A percentile compares a stretch with the other conserved stretches of the same genome.
Evolutionary conservation across 2,113 vertebrate genomes (phyloP).

Genomic region (Steatornis caripensis): DNA sequence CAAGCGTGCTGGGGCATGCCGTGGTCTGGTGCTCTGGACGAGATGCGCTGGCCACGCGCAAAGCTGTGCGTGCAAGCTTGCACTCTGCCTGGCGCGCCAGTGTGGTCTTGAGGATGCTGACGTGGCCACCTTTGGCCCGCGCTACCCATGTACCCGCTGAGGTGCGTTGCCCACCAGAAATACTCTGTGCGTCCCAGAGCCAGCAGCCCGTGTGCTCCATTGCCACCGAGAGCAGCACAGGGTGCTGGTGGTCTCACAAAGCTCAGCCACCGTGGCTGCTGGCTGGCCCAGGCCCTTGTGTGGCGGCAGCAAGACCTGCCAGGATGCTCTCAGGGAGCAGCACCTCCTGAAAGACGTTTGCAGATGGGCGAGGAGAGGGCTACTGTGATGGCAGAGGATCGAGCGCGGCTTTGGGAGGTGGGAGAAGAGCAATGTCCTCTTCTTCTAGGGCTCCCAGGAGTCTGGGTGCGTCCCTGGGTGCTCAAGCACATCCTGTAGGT

Average conservation of each 20-base stretch:
- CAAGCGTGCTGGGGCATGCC: fast-evolving
- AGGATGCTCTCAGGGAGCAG: not conserved
- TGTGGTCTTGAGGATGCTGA: not conserved
- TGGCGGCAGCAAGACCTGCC: not conserved
- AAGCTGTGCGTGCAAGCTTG: not conserved
- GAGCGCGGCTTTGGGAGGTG: not conserved
- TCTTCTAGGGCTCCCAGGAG: not conserved
- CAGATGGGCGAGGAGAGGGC: not conserved
- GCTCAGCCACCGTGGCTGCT: fast-evolving
- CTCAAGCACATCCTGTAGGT: not conserved
- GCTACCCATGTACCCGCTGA: not conserved
- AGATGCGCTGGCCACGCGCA: fast-evolving
- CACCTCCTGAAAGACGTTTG: not conserved
- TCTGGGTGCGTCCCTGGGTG: not conserved
- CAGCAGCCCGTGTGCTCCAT: not conserved
- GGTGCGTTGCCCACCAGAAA: not conserved
- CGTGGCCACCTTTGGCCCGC: not conserved
- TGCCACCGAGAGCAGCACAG: fast-evolving
- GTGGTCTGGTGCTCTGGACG: not conserved
- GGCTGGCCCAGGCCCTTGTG: not conserved
- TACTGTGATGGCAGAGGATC: not conserved
- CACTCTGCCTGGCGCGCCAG: not conserved
- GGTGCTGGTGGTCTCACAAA: not conserved
- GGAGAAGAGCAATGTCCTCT: not conserved
- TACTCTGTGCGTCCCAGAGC: not conserved